phyloP scores from a whole-genome alignment of 2,797 vertebrate species.

The Pagetopsis macropterus region DNA sequence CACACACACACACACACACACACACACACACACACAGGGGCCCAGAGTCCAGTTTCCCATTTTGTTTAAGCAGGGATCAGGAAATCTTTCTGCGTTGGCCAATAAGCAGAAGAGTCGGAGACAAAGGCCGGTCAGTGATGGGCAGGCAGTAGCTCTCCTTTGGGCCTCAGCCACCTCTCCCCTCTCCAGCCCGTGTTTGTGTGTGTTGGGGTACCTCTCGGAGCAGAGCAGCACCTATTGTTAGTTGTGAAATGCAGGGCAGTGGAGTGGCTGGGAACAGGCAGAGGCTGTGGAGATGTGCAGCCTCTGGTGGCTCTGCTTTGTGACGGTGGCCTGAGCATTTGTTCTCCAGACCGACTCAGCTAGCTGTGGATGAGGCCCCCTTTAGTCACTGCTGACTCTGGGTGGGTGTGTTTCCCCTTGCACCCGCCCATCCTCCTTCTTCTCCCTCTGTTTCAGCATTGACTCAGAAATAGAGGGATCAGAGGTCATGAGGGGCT shows the following conservation, averaged over 20 bases:
- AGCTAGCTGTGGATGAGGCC: constrained; percentile 69
- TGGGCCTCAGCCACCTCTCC: constrained; percentile 69
- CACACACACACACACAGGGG: constrained; percentile 27
- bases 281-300: constrained; percentile 71
- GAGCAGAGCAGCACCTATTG: constrained; percentile 67
- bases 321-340: constrained; percentile 68
- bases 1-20: constrained; percentile 30
- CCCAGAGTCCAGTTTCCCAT: constrained; percentile 56
- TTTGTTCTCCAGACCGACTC: constrained; percentile 73
- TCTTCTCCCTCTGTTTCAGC: constrained; percentile 77
- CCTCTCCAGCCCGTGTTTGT: constrained; percentile 53
- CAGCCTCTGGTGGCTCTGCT: constrained; percentile 73
- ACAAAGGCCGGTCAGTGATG: constrained; percentile 75
- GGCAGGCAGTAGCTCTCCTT: constrained; percentile 67
- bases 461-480: constrained; percentile 83
- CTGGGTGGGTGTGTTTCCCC: constrained; percentile 70
- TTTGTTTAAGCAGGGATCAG: constrained; percentile 67
- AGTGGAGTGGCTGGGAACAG: constrained; percentile 78
- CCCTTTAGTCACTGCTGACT: constrained; percentile 79
- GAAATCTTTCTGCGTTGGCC: constrained; percentile 61
- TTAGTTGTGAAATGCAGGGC: constrained; percentile 61
- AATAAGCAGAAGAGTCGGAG: constrained; percentile 63
- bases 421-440: constrained; percentile 70
- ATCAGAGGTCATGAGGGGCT: constrained; percentile 87
- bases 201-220: constrained; percentile 66